phyloP scores from a whole-genome alignment of 2,888 invertebrate species.

The Noctua pronuba region DNA sequence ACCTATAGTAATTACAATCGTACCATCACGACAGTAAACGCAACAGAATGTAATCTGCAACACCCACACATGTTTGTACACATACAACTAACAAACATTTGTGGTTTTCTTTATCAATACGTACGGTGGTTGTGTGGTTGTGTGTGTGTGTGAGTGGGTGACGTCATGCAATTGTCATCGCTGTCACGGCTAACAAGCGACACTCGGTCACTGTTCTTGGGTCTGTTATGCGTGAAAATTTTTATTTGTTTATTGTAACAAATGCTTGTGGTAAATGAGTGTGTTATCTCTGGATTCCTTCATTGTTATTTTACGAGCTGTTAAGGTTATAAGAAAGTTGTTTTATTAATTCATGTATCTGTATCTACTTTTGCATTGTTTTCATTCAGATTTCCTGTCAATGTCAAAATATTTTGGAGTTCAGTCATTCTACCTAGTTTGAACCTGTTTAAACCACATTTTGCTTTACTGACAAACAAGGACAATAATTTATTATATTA shows the following conservation, averaged over 20 bases:
- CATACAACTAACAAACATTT: conserved; percentile 70
- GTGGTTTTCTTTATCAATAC: conserved; percentile 80
- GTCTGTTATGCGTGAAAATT: conserved; percentile 70
- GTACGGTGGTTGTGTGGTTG: conserved; percentile 61
- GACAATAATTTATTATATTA: conserved; percentile 69
- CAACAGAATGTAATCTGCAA: conserved; percentile 74
- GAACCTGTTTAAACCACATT: conserved; percentile 60
- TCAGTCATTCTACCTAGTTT: conserved; percentile 30
- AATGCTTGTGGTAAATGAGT: conserved; percentile 44
- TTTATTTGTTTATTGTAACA: conserved; percentile 65
- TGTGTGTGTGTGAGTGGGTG: conserved; percentile 76
- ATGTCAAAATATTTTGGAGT: conserved; percentile 27
- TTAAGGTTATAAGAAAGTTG: conserved; percentile 23
- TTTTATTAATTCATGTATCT: conserved; percentile 4
- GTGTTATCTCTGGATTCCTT: conserved; percentile 41
- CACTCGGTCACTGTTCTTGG: conserved; percentile 78
- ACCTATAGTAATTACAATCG: conserved; percentile 69
- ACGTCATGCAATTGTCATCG: conserved; percentile 89
- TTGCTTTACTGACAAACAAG: conserved; percentile 62
- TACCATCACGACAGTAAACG: conserved; percentile 71
- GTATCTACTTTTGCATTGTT: not conserved
- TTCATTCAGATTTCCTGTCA: conserved; percentile 19
- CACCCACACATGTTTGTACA: conserved; percentile 76
- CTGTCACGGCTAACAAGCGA: conserved; percentile 87
- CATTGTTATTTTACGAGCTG: conserved; percentile 7